phyloP scores from a whole-genome alignment of 1,140 invertebrate species.

The Holcopasites calliopsidis region DNA sequence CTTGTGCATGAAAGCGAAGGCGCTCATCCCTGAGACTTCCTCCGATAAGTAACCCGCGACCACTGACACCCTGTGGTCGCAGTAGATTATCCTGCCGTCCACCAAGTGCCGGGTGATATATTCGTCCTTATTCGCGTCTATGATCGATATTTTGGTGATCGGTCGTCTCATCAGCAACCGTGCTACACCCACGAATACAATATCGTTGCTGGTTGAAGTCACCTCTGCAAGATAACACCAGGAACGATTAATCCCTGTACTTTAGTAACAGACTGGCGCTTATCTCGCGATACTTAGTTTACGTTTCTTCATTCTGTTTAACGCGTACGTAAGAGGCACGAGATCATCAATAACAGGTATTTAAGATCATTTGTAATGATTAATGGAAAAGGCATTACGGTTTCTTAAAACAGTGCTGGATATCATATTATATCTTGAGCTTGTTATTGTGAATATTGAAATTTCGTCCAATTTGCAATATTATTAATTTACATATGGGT shows the following conservation, averaged over 20 bases:
- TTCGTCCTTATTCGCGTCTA: slow-evolving; percentile 89
- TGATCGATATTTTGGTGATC: slow-evolving; percentile 83
- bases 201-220: slow-evolving; percentile 75
- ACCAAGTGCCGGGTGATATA: slow-evolving; percentile 91
- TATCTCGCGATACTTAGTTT: too few relatives aligned
- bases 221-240: slow-evolving; percentile 14
- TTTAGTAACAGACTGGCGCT: too few relatives aligned
- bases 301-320: too few relatives aligned
- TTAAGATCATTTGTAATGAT: too few relatives aligned
- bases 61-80: slow-evolving; percentile 91
- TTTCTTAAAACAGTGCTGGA: too few relatives aligned
- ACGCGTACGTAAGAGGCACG: too few relatives aligned
- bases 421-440: too few relatives aligned
- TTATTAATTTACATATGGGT: too few relatives aligned
- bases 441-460: too few relatives aligned
- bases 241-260: not conserved
- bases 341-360: too few relatives aligned
- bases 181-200: slow-evolving; percentile 86
- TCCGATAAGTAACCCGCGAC: slow-evolving; percentile 92
- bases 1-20: slow-evolving; percentile 92
- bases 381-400: too few relatives aligned
- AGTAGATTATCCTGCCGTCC: slow-evolving; percentile 90
- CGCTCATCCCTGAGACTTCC: slow-evolving; percentile 89
- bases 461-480: too few relatives aligned
- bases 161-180: slow-evolving; percentile 84